These are phyloP conservation scores for Trachelus tabidus DNA, from an alignment of 2,888 invertebrate species.

Conservation along the genomic window DNA sequence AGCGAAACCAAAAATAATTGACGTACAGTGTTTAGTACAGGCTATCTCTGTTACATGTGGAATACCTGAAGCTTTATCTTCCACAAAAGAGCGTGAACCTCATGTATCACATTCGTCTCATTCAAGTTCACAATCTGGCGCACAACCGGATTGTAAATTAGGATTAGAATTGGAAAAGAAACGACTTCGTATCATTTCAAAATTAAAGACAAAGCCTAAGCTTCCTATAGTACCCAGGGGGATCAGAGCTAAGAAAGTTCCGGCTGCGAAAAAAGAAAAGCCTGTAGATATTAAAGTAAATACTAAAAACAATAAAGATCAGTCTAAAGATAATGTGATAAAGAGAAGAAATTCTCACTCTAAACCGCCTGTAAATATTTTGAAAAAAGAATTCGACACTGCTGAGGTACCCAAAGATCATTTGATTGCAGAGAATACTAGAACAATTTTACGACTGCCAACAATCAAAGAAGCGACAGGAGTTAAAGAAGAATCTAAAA, in stretches of 20 bases:
- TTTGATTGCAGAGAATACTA: background rate
- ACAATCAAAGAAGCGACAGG: background rate
- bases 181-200: slow-evolving; percentile 48
- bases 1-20: slow-evolving; percentile 32
- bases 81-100: background rate
- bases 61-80: slow-evolving; percentile 13
- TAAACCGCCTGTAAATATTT: background rate
- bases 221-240: background rate
- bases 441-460: background rate
- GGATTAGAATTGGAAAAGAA: slow-evolving; percentile 50
- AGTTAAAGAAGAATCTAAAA: background rate
- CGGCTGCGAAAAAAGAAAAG: background rate
- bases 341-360: background rate
- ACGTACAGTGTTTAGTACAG: slow-evolving; percentile 30
- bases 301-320: background rate
- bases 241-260: background rate
- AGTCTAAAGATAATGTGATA: background rate
- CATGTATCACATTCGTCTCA: background rate
- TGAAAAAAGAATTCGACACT: background rate
- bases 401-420: background rate
- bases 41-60: slow-evolving; percentile 16
- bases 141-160: slow-evolving; percentile 28
- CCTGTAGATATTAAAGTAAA: background rate
- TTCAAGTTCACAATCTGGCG: slow-evolving; percentile 1
- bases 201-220: slow-evolving; percentile 30